phyloP scores from a whole-genome alignment of 2,888 invertebrate species.

The Vesta saturnalis region DNA sequence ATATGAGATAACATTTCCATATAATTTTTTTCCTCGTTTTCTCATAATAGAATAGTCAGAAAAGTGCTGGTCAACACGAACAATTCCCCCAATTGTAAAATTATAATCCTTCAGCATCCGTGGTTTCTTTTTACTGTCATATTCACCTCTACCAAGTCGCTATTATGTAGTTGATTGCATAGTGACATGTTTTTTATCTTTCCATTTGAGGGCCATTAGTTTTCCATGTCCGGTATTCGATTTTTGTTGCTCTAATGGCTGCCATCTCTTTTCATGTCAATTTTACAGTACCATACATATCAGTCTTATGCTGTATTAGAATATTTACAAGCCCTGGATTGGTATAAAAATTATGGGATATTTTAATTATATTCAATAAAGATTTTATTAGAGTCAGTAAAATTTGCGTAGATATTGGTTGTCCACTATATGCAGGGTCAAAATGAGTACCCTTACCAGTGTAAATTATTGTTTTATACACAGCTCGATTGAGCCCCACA shows the following conservation, averaged over 20 bases:
- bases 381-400: not conserved
- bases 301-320: not conserved
- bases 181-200: not conserved
- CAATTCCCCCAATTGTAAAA: not conserved
- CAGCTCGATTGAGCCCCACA: not conserved
- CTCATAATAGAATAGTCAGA: not conserved
- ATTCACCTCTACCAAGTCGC: too few relatives aligned
- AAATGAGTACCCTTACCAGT: not conserved
- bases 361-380: not conserved
- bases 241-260: not conserved
- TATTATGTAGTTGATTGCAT: too few relatives aligned
- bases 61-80: not conserved
- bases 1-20: not conserved
- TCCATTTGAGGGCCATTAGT: not conserved
- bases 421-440: not conserved
- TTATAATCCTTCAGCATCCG: not conserved
- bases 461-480: not conserved
- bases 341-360: not conserved
- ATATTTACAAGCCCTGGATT: not conserved
- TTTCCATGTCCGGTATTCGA: not conserved
- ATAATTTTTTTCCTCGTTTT: not conserved
- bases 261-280: not conserved
- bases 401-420: not conserved
- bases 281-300: not conserved
- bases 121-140: too few relatives aligned